Conservation (phyloP, 2,113 vertebrate species). For the Delphinapterus leucas region DNA sequence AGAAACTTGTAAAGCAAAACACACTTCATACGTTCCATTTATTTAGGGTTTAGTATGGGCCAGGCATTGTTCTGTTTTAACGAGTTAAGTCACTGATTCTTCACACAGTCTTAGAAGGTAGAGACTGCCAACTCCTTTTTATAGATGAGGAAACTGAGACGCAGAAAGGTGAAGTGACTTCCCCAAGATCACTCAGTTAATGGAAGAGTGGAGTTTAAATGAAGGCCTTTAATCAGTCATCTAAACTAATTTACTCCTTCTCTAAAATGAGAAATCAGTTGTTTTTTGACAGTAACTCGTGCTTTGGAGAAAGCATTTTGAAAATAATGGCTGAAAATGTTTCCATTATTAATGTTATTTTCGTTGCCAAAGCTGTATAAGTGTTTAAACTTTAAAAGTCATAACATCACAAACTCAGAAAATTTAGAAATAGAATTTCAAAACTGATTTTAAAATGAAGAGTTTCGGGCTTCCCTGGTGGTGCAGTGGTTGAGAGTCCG, state of each 20-base stretch:
- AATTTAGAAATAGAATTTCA: constrained; percentile 7
- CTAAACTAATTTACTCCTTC: background rate
- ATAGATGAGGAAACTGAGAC: background rate
- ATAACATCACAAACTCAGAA: background rate
- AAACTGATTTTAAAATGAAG: constrained; percentile 9
- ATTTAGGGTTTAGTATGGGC: background rate
- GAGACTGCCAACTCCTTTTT: background rate
- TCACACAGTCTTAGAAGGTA: background rate
- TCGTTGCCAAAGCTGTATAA: constrained; percentile 2
- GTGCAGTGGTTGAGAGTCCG: no score
- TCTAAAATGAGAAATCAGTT: background rate
- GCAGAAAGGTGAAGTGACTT: background rate
- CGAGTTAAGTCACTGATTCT: background rate
- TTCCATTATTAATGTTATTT: constrained; percentile 3
- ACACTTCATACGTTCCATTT: background rate
- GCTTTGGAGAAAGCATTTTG: constrained; percentile 3
- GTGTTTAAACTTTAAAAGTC: background rate
- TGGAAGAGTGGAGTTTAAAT: background rate
- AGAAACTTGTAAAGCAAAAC: constrained; percentile 16
- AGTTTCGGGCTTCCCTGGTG: background rate
- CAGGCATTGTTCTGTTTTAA: background rate
- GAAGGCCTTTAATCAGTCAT: background rate
- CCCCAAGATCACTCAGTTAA: background rate
- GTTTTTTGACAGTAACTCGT: background rate
- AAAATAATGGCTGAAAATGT: constrained; percentile 7